phyloP scores from a whole-genome alignment of 2,888 invertebrate species.

The Pammene aurita region DNA sequence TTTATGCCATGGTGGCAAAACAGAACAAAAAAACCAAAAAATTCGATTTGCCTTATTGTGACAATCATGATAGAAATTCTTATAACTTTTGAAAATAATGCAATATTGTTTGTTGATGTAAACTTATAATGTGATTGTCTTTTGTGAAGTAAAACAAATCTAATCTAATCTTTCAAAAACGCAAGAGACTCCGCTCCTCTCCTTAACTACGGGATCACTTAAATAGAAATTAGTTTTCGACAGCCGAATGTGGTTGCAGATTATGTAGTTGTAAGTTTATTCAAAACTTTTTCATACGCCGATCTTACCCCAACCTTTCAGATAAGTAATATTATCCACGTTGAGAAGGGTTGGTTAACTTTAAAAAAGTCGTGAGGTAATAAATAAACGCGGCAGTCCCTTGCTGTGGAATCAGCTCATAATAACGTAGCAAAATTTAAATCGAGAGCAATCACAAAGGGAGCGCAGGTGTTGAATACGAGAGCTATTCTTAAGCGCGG shows the following conservation, averaged over 20 bases:
- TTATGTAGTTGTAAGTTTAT: not conserved
- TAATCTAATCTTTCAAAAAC: too few species aligned
- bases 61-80: too few species aligned
- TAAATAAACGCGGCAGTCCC: constrained; percentile 37
- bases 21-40: too few species aligned
- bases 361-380: constrained; percentile 25
- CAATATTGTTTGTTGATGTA: too few species aligned
- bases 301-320: constrained; percentile 10
- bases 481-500: constrained; percentile 54
- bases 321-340: constrained; percentile 10
- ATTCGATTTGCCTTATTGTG: too few species aligned
- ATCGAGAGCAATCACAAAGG: constrained; percentile 56
- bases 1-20: too few species aligned
- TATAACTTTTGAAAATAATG: too few species aligned
- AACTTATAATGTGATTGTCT: too few species aligned
- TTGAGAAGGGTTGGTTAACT: constrained; percentile 31
- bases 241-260: not conserved
- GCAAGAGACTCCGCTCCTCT: too few species aligned
- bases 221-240: not conserved
- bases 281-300: constrained; percentile 5
- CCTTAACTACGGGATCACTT: too few species aligned
- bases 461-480: constrained; percentile 62
- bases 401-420: constrained; percentile 47
- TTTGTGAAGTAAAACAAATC: too few species aligned
- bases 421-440: constrained; percentile 56